A percentile compares a stretch with the other conserved stretches of the same genome.
phyloP scores from a whole-genome alignment of 2,797 vertebrate species.

The Hafferia zeledoni region DNA sequence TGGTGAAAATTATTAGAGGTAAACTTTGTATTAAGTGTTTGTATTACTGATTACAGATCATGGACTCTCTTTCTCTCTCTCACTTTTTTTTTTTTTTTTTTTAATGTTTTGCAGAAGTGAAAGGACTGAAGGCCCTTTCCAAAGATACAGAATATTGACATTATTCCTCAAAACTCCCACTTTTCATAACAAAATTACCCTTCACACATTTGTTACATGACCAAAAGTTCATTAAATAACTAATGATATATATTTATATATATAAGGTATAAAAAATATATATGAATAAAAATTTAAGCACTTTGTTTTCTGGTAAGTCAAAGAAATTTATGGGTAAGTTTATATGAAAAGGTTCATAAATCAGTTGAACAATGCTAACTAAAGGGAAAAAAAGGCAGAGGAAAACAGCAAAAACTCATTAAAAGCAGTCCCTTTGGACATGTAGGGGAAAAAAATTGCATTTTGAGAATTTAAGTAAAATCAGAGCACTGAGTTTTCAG shows the following conservation, averaged over 20 bases:
- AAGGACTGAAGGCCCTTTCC: background rate
- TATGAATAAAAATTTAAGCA: background rate
- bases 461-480: background rate
- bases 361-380: background rate
- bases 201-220: background rate
- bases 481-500: background rate
- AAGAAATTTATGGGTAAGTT: background rate
- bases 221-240: background rate
- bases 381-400: background rate
- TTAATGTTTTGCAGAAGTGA: background rate
- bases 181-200: background rate
- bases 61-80: rapidly evolving
- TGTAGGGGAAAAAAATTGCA: background rate
- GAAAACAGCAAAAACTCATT: background rate
- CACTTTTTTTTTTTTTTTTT: background rate
- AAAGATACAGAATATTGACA: background rate
- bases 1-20: background rate
- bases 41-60: background rate
- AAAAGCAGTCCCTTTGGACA: rapidly evolving
- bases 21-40: background rate
- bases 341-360: background rate
- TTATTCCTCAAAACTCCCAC: background rate
- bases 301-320: background rate
- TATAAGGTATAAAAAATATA: background rate
- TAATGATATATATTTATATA: background rate